These are phyloP conservation scores for Drosophila sechellia DNA, from an alignment of 1,140 invertebrate species.

Conservation along the genomic window DNA sequence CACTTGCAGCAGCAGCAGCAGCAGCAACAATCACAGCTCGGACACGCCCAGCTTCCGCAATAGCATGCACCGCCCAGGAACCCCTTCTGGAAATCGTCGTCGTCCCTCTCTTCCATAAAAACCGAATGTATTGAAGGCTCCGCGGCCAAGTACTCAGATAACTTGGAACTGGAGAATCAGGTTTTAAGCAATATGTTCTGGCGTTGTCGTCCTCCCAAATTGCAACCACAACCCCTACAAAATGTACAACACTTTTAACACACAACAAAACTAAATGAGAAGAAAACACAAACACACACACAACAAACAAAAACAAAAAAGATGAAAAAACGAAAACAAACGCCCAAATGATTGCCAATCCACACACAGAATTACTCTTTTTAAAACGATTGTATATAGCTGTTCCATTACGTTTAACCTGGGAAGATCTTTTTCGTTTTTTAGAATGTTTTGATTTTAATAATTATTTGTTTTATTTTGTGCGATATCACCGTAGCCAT, in stretches of 20 bases:
- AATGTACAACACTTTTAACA: conserved; percentile 51
- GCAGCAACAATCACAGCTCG: conserved; percentile 64
- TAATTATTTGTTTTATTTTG: conserved; percentile 53
- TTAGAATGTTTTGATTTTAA: conserved; percentile 47
- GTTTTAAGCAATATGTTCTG: conserved; percentile 76
- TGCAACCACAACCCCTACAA: conserved; percentile 41
- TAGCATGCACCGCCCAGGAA: conserved; percentile 73
- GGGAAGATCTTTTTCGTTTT: conserved; percentile 39
- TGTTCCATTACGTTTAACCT: conserved; percentile 52
- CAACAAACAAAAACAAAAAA: conserved; percentile 18
- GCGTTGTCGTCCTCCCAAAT: conserved; percentile 61
- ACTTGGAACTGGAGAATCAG: conserved; percentile 75
- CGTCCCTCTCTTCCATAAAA: conserved; percentile 75
- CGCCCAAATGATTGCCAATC: conserved; percentile 49
- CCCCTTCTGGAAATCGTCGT: conserved; percentile 39
- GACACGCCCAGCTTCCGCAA: conserved; percentile 78
- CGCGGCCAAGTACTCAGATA: conserved; percentile 65
- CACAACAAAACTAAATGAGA: conserved; percentile 27
- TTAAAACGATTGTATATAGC: conserved; percentile 68
- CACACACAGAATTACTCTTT: conserved; percentile 38
- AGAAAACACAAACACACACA: conserved; percentile 4
- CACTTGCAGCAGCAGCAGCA: conserved; percentile 62
- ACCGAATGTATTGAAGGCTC: conserved; percentile 66
- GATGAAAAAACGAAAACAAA: conserved; percentile 24
- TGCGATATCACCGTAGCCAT: conserved; percentile 71